Conservation (phyloP, 2,888 invertebrate genomes). For the Mimachlamys varia region DNA sequence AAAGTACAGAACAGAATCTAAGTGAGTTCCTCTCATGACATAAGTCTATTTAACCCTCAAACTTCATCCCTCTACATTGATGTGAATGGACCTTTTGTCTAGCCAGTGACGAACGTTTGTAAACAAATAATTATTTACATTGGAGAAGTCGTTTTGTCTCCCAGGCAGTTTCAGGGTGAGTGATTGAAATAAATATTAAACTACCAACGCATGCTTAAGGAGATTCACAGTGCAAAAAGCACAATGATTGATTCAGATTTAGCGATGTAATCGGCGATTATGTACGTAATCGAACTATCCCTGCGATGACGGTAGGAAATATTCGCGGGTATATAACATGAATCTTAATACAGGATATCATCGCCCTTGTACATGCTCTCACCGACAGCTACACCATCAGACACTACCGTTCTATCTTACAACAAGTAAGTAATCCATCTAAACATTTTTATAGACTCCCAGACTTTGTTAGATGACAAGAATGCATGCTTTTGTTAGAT, state of each 20-base stretch:
- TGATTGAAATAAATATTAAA: constrained; percentile 31
- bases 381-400: not conserved
- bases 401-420: not conserved
- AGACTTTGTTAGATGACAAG: not conserved
- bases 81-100: not conserved
- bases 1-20: not conserved
- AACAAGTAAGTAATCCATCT: not conserved
- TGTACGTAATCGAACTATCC: not conserved
- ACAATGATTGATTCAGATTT: not conserved
- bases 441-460: not conserved
- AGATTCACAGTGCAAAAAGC: not conserved
- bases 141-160: not conserved
- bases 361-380: not conserved
- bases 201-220: not conserved
- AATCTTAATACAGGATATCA: not conserved
- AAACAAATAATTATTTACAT: not conserved
- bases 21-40: not conserved
- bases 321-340: not conserved
- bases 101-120: not conserved
- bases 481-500: no score
- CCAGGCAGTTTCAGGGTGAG: constrained; percentile 22
- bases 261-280: not conserved
- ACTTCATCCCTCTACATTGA: not conserved
- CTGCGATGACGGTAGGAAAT: constrained; percentile 9
- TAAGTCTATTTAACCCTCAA: not conserved